Base-by-base conservation (phyloP, 2,113 vertebrate species). In the Anguilla rostrata region DNA sequence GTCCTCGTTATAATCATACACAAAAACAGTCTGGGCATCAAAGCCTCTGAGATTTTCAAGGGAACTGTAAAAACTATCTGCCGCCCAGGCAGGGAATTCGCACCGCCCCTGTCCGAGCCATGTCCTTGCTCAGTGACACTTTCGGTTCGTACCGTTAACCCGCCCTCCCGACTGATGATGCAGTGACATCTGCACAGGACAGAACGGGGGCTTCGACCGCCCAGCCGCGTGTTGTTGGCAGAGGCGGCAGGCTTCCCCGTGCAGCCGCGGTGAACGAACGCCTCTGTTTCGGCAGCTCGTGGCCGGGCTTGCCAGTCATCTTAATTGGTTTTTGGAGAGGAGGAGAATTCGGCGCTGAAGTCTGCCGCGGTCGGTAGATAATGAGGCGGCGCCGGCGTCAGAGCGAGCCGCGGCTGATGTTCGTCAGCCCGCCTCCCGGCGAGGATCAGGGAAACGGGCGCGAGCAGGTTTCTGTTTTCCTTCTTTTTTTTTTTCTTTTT, bases 271-370 rank as follows among this genome's bases (percentile, higher is more conserved):
- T 82, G 83, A 85, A 80, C 79, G 60, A 84, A 89, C 87, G 87
- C 86, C 86, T 85, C 85, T 71, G 41, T 49, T 82, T 79, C 57
- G 29, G 20, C 40, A 85, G 82, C 84, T 81, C 84, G 84, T 90
- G 84, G 79, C 78, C 41, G 78, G 82, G 83, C 66, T 88, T 92
- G 91, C 90, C 90, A 91, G 87, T 92, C 92, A 92, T 87, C 91
- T 91, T 92, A 92, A 92, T 92, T 91, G 91, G 88, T 87, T 81
- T 83, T 57, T 83, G 43, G 66, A 60, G 82, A 87, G 88, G 78
- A 63, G 56, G 87, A 78, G 83, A 81, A 60, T n/a, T 81, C 81
- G 90, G 85, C 82, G 46, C 85, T 78, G 26, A 81, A 79, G 63
- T 71, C 81, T 16, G 29, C 81, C 39, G 87, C 85, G 85, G 83